Evolutionary conservation across 2,797 vertebrate species (phyloP).

Genomic region (Sebastes aleutianus): DNA sequence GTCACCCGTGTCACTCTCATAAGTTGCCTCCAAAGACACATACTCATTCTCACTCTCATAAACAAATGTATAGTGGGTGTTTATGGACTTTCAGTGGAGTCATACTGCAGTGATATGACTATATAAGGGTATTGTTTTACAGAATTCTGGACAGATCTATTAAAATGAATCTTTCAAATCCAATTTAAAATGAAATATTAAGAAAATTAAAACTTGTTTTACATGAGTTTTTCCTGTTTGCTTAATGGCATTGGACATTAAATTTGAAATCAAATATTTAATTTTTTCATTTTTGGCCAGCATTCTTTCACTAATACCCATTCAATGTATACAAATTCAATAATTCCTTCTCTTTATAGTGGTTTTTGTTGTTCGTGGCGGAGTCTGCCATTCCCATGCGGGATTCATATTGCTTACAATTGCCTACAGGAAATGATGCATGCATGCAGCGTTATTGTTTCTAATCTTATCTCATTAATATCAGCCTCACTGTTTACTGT

Average conservation of each 20-base stretch:
- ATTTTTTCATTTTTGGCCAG: not conserved
- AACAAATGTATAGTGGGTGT: not conserved
- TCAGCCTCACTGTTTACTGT: not conserved
- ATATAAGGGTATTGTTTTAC: not conserved
- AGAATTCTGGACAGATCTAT: not conserved
- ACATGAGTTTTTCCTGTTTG: not conserved
- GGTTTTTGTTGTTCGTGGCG: not conserved
- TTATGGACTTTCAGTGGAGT: not conserved
- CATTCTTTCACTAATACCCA: not conserved
- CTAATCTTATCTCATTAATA: not conserved
- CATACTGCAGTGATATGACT: not conserved
- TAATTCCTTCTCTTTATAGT: not conserved
- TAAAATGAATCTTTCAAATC: not conserved
- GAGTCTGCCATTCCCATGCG: not conserved
- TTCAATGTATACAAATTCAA: not conserved
- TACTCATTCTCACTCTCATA: not conserved
- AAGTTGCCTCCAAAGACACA: constrained; percentile 26
- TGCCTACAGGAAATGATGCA: not conserved
- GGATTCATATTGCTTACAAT: not conserved
- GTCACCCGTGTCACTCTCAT: constrained; percentile 39
- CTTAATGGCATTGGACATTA: not conserved
- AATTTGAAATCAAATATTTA: not conserved
- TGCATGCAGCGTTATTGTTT: not conserved
- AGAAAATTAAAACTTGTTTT: too few relatives aligned
- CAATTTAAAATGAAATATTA: too few relatives aligned